These are phyloP conservation scores for Rallus limicola DNA, from an alignment of 2,113 vertebrate genomes.

Conservation along the genomic window DNA sequence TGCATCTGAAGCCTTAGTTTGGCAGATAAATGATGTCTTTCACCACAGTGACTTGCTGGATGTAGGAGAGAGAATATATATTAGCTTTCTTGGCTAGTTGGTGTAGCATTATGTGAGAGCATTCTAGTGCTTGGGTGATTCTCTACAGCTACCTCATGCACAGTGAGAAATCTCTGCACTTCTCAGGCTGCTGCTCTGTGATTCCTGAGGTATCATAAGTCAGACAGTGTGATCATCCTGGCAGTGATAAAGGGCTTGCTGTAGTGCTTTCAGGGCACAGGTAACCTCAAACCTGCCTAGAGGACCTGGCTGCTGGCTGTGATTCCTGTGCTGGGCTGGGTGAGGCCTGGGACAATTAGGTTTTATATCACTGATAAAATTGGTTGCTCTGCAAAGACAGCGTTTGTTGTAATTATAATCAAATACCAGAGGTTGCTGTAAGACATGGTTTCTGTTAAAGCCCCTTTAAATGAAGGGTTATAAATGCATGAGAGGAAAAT, in stretches of 20 bases:
- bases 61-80: accelerated
- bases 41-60: accelerated
- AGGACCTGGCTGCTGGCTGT: not conserved
- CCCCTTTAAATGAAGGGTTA: slow-evolving; percentile 42
- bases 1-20: not conserved
- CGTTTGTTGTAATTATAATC: not conserved
- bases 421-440: not conserved
- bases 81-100: accelerated
- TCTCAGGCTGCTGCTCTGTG: not conserved
- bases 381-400: not conserved
- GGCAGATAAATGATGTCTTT: not conserved
- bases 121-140: not conserved
- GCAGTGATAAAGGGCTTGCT: not conserved
- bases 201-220: not conserved
- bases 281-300: not conserved
- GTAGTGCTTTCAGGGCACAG: not conserved
- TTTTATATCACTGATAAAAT: not conserved
- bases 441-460: slow-evolving; percentile 19
- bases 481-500: slow-evolving; percentile 19
- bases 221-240: not conserved
- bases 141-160: not conserved
- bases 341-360: not conserved
- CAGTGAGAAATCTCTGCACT: no score
- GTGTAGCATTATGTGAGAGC: not conserved
- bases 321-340: not conserved